Conservation (phyloP, 2,797 vertebrate species). For the Poecilia velifera region DNA sequence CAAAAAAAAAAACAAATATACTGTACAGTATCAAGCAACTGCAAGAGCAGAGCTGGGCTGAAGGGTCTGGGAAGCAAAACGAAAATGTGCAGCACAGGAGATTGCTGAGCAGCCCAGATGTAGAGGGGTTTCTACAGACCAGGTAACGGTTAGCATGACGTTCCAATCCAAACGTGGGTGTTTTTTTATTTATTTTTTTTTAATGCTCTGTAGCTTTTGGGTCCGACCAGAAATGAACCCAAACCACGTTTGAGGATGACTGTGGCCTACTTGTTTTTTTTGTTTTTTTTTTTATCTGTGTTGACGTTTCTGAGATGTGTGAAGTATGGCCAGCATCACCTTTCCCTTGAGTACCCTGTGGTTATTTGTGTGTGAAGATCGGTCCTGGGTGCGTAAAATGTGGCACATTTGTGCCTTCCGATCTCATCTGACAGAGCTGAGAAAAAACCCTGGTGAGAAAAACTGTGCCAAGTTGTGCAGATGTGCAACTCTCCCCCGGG, state of each 20-base stretch:
- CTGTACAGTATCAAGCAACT: conserved; percentile 60
- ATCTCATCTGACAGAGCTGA: conserved; percentile 75
- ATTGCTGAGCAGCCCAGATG: conserved; percentile 14
- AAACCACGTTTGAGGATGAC: neutral
- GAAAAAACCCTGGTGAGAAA: conserved; percentile 65
- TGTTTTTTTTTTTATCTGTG: neutral
- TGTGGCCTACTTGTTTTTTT: neutral
- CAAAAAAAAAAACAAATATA: conserved; percentile 48
- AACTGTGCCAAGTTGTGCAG: conserved; percentile 75
- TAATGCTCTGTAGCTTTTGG: neutral
- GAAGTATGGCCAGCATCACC: conserved; percentile 34
- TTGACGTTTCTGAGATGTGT: conserved; percentile 17
- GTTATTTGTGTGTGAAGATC: conserved; percentile 68
- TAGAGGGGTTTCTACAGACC: conserved; percentile 10
- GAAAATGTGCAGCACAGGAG: conserved; percentile 20
- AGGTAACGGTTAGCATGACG: neutral
- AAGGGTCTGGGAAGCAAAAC: conserved; percentile 51
- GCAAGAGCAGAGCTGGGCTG: conserved; percentile 42
- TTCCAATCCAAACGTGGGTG: neutral
- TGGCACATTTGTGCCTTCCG: conserved; percentile 68
- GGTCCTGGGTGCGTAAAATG: conserved; percentile 51
- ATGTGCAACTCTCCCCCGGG: conserved; percentile 71
- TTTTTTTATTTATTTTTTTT: too few species aligned
- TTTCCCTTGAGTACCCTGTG: conserved; percentile 58
- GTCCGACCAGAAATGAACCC: neutral